These are phyloP conservation scores for Neomonachus schauinslandi DNA, from an alignment of 2,113 vertebrate genomes.

Conservation along the genomic window DNA sequence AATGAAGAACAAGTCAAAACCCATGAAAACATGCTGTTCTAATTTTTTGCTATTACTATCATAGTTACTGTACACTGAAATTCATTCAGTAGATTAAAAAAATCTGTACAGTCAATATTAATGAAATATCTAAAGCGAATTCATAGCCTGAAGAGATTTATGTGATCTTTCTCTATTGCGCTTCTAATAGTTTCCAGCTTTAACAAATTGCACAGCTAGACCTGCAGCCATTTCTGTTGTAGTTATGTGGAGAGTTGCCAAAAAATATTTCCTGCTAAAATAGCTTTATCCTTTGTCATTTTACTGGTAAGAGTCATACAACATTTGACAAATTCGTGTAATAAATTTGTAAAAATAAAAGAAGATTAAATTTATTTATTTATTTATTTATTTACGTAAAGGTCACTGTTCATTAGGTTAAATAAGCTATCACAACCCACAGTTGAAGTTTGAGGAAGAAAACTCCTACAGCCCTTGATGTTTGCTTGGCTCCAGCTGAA, in stretches of 20 bases:
- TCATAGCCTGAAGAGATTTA: slow-evolving; percentile 62
- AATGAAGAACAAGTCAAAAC: slow-evolving; percentile 56
- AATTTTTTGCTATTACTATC: slow-evolving; percentile 48
- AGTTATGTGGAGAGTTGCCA: slow-evolving; percentile 56
- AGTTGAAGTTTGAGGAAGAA: slow-evolving; percentile 20
- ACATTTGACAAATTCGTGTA: slow-evolving; percentile 50
- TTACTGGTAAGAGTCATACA: slow-evolving; percentile 41
- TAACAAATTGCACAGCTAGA: slow-evolving; percentile 61
- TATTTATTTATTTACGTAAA: background rate
- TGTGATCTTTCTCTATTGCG: slow-evolving; percentile 46
- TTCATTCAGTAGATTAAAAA: slow-evolving; percentile 66
- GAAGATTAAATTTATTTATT: background rate
- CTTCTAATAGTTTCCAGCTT: slow-evolving; percentile 74
- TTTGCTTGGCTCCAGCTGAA: slow-evolving; percentile 48
- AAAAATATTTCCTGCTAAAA: slow-evolving; percentile 62
- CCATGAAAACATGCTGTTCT: slow-evolving; percentile 46
- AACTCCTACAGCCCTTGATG: slow-evolving; percentile 8
- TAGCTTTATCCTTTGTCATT: slow-evolving; percentile 47
- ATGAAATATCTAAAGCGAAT: slow-evolving; percentile 68
- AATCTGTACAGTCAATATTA: slow-evolving; percentile 67
- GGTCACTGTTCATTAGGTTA: slow-evolving; percentile 47
- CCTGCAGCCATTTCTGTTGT: slow-evolving; percentile 52
- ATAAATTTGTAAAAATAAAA: slow-evolving; percentile 65
- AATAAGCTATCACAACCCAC: slow-evolving; percentile 3
- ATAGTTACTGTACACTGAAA: slow-evolving; percentile 54